phyloP scores from a whole-genome alignment of 2,113 vertebrate species.

The Spea bombifrons region DNA sequence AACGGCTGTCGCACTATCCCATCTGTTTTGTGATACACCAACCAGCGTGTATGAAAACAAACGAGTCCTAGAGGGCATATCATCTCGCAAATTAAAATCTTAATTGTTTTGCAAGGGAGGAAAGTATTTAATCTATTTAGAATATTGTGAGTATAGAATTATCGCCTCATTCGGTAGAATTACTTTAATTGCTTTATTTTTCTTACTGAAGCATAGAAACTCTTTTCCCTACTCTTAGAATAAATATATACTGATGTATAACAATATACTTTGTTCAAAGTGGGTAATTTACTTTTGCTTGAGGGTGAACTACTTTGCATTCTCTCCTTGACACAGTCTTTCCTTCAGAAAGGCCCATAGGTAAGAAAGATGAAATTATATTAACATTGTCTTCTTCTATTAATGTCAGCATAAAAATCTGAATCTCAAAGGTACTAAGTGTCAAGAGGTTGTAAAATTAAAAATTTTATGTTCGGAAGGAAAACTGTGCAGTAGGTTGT shows the following conservation, averaged over 20 bases:
- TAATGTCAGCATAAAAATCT: too few species aligned
- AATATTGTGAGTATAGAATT: constrained; percentile 32
- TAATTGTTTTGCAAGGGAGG: constrained; percentile 46
- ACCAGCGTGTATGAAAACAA: constrained; percentile 34
- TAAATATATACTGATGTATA: constrained; percentile 13
- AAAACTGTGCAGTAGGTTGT: too few species aligned
- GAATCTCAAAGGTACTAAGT: too few species aligned
- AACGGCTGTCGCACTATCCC: constrained; percentile 30
- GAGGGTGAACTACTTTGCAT: background rate
- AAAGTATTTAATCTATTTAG: constrained; percentile 48
- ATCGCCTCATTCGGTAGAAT: constrained; percentile 31
- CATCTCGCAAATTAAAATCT: constrained; percentile 46
- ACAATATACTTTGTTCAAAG: background rate
- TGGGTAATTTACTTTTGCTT: background rate
- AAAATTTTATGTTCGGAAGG: too few species aligned
- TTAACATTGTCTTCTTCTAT: too few species aligned
- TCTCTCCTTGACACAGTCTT: background rate
- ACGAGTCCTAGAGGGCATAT: constrained; percentile 46
- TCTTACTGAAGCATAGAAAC: constrained; percentile 15
- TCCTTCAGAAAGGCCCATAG: background rate
- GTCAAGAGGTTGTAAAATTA: too few species aligned
- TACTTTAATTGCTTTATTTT: constrained; percentile 34
- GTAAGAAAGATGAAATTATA: too few species aligned
- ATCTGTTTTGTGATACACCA: constrained; percentile 41
- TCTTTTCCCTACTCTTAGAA: background rate